These are phyloP conservation scores for Melinaea menophilus DNA, from an alignment of 2,888 invertebrate genomes.

Conservation along the genomic window DNA sequence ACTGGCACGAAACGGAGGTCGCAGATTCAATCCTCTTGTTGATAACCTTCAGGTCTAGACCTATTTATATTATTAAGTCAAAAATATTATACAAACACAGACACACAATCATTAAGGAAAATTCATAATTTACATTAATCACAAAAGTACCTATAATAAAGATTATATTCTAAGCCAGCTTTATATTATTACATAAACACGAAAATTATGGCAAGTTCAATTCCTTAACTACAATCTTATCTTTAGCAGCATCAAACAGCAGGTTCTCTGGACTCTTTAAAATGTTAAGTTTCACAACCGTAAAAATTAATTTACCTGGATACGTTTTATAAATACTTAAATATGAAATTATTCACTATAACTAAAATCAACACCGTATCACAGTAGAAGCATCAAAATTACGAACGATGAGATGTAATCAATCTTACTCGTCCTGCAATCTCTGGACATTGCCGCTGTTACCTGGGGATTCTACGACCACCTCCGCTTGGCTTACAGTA, in stretches of 20 bases:
- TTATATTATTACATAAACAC: constrained; percentile 62
- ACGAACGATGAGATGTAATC: background rate
- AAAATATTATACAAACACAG: too few relatives aligned
- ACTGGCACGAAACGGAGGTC: background rate
- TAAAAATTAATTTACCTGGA: constrained; percentile 17
- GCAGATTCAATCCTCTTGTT: background rate
- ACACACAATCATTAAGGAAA: too few relatives aligned
- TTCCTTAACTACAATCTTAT: constrained; percentile 43
- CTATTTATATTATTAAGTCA: too few relatives aligned
- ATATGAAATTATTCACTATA: background rate
- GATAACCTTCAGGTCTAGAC: background rate
- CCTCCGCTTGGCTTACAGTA: constrained; percentile 55
- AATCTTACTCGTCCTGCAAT: constrained; percentile 44
- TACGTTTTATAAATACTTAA: constrained; percentile 20
- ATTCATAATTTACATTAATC: too few relatives aligned
- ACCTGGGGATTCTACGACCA: constrained; percentile 60
- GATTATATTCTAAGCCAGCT: background rate
- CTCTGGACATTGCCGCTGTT: constrained; percentile 66
- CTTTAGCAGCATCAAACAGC: constrained; percentile 10
- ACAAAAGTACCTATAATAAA: constrained; percentile 1
- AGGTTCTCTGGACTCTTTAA: constrained; percentile 12
- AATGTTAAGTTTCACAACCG: constrained; percentile 25
- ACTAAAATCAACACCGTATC: constrained; percentile 39
- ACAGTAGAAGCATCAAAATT: constrained; percentile 43
- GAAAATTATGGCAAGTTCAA: constrained; percentile 72